These are phyloP conservation scores for Eidolon dupreanum DNA, from an alignment of 2,797 vertebrate species.

Conservation along the genomic window DNA sequence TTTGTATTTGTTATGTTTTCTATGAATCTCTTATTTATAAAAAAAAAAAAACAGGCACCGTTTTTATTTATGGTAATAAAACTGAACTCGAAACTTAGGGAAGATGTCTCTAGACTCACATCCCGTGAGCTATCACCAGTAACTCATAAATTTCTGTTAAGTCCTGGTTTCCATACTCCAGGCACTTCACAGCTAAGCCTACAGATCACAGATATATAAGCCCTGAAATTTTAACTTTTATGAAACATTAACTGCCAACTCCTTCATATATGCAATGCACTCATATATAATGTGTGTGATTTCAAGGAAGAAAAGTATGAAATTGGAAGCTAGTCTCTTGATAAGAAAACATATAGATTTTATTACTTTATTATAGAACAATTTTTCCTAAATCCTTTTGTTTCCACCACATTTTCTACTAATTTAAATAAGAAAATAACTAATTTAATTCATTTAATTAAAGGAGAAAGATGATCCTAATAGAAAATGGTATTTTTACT, in stretches of 20 bases:
- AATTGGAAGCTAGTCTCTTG: not conserved
- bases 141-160: constrained; percentile 9
- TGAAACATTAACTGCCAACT: not conserved
- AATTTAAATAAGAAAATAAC: constrained; percentile 26
- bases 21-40: not conserved
- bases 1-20: constrained; percentile 49
- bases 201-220: not conserved
- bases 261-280: not conserved
- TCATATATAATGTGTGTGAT: not conserved
- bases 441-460: not conserved
- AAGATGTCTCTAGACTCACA: not conserved
- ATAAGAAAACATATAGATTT: constrained; percentile 20
- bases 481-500: not conserved
- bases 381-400: not conserved
- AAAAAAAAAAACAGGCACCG: constrained; percentile 16
- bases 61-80: constrained; percentile 64
- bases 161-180: not conserved
- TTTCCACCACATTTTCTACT: not conserved
- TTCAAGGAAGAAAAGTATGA: constrained; percentile 16
- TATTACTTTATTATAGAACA: not conserved
- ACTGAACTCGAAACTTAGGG: not conserved
- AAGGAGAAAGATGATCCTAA: not conserved
- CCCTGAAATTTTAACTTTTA: constrained; percentile 2
- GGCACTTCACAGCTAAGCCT: not conserved
- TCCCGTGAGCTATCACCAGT: not conserved